A percentile compares a stretch with the other conserved stretches of the same genome.
These are phyloP conservation scores for Portunus trituberculatus DNA, from an alignment of 1,140 invertebrate genomes.

Conservation along the genomic window DNA sequence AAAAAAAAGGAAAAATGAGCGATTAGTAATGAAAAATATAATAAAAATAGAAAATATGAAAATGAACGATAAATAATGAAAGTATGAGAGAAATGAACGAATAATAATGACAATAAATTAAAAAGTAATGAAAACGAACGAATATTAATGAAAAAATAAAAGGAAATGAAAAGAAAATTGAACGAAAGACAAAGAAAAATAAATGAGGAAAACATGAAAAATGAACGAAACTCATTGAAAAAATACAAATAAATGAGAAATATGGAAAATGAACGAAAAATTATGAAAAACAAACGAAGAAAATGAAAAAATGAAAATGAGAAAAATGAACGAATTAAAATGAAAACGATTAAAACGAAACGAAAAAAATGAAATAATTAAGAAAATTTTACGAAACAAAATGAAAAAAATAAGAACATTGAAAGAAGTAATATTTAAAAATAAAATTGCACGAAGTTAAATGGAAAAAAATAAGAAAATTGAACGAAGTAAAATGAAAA, in stretches of 20 bases:
- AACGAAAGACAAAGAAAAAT: background rate
- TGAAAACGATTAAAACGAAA: background rate
- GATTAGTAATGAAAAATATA: background rate
- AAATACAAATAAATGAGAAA: background rate
- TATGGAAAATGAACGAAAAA: background rate
- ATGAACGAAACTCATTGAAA: background rate
- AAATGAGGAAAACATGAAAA: background rate
- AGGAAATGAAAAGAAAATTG: background rate
- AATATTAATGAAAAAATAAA: background rate
- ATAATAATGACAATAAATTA: background rate
- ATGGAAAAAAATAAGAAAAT: background rate
- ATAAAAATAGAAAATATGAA: background rate
- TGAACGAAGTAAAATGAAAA: background rate
- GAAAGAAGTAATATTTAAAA: background rate
- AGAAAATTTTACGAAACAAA: background rate
- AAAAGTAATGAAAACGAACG: background rate
- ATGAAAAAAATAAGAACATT: background rate
- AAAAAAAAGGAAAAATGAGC: no score
- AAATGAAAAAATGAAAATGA: background rate
- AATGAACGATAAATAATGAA: background rate
- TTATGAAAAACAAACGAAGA: background rate
- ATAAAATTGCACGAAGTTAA: background rate
- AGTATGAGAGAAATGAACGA: background rate
- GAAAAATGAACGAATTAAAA: background rate
- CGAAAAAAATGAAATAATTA: background rate